Base-by-base conservation (phyloP, 2,797 vertebrate genomes). In the Rhincodon typus region DNA sequence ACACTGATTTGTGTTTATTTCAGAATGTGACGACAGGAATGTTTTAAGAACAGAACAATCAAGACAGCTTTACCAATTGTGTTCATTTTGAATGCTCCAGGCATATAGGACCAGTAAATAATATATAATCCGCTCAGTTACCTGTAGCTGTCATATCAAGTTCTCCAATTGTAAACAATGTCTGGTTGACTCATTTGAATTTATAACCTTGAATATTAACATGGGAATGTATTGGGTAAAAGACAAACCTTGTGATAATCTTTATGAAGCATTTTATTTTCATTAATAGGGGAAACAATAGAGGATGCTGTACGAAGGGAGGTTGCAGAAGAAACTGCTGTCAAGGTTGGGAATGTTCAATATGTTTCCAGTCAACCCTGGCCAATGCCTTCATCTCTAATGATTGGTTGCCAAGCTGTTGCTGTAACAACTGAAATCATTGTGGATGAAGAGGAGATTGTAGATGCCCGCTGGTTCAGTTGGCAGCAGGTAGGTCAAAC, bases 311-410 rank as follows among this genome's bases (percentile, higher is more conserved):
- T 99, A 96, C 97, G 98, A 96, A 98, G 99, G 97, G 99, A 99
- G 97, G 98, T 98, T 94, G 97, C 98, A 97, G 99, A 99, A 96
- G 99, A 99, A 96, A 98, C 98, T 96, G 98, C 98, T 50, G 97
- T 99, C 96, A 98, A 97, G 97, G 98, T 99, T 62, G 98, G 98
- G 30, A 97, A 97, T 19, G 99, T 99, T 95, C 98, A 97, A 96
- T 99, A 99, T 6, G 96, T 99, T 96, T 98, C 98, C 97, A 98
- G 98, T 97, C 99, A 99, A 96, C 98, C 99, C 0, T 99, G 99
- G 99, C 99, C 99, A 21, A 98, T 99, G 98, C 99, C 99, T 1
- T 99, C 98, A 96, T 99, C 97, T 70, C 98, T 99, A 96, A 99
- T 99, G 99, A 98, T 99, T 96, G 99, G 99, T 96, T 99, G 99